Base-by-base conservation (phyloP, 2,888 invertebrate genomes). In the Panopea generosa region DNA sequence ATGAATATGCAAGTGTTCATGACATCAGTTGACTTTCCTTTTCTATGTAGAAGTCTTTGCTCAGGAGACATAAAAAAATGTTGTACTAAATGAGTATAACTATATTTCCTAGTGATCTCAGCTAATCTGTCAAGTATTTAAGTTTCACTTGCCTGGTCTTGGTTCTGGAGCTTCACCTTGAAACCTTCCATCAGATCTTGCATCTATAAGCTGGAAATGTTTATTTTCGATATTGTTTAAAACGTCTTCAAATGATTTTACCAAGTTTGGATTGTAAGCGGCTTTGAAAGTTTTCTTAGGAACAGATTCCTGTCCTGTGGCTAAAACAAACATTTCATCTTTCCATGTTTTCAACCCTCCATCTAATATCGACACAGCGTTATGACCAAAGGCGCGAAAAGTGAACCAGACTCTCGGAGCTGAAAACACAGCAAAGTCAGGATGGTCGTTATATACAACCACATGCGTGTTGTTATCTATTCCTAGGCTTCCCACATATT, bases 321-420 rank as follows among this genome's bases (percentile, higher is more conserved):
- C 81, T 0, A 85, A 62, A 18, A 76, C 71, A 29, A 70, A 72
- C 18, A 82, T 82, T 49, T 83, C 85, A 20, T 59, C 66, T 45
- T 71, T 77, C 91, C 91, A 91, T 40, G 80, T 80, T 11, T 80
- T 78, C 6, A 91, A 76, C 0, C 91, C 91, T 20, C 91, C 91
- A 75, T 90, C 84, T 7, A 91, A 75, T 6, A 91, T 76, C 11
- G 88, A 89, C 1, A 91, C 87, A 16, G 59, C 24, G 16, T 84
- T 59, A 70, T 91, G 91, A 14, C 91, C 91, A 80, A 90, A 91
- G 0, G 86, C 76, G 61, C 84, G 62, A 56, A 91, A 91, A 60
- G 88, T 89, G 88, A 89, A 91, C 91, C 91, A 91, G 4, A 87
- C 87, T 27, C 91, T 62, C 11, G 84, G 89, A 1, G 90, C 90